These are phyloP conservation scores for Drosophila neocordata DNA, from an alignment of 1,140 invertebrate genomes.

Conservation along the genomic window DNA sequence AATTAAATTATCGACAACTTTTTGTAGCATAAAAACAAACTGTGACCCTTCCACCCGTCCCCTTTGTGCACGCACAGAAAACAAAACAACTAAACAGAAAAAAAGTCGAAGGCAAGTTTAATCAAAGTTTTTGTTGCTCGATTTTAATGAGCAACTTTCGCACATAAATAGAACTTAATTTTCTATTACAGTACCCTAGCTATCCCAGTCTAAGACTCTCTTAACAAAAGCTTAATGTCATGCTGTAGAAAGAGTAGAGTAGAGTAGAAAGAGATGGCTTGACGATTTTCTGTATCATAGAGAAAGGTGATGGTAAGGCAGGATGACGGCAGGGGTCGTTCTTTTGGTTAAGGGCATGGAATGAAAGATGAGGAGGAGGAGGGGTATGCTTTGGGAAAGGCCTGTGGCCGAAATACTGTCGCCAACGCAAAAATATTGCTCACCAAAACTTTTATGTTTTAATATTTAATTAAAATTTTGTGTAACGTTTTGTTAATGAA, in stretches of 20 bases:
- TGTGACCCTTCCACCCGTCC: slow-evolving; percentile 39
- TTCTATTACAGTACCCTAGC: slow-evolving; percentile 54
- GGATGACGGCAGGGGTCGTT: too few species aligned
- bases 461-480: slow-evolving; percentile 81
- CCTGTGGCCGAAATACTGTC: slow-evolving; percentile 32
- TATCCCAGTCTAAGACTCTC: not conserved
- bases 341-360: too few species aligned
- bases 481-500: slow-evolving; percentile 81
- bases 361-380: not conserved
- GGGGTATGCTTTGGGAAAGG: slow-evolving; percentile 6
- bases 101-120: slow-evolving; percentile 50
- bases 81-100: too few species aligned
- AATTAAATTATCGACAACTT: slow-evolving; percentile 70
- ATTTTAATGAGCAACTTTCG: slow-evolving; percentile 54
- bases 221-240: slow-evolving; percentile 49
- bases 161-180: slow-evolving; percentile 65
- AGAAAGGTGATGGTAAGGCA: too few species aligned
- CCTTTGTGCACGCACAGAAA: too few species aligned
- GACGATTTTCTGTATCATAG: too few species aligned
- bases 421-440: slow-evolving; percentile 60
- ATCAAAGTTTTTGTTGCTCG: slow-evolving; percentile 55
- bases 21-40: slow-evolving; percentile 60
- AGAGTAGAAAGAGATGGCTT: slow-evolving; percentile 8
- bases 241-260: slow-evolving; percentile 10
- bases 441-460: slow-evolving; percentile 70